Conservation (phyloP, 2,888 invertebrate species). For the Chymomyza fuscimana region DNA sequence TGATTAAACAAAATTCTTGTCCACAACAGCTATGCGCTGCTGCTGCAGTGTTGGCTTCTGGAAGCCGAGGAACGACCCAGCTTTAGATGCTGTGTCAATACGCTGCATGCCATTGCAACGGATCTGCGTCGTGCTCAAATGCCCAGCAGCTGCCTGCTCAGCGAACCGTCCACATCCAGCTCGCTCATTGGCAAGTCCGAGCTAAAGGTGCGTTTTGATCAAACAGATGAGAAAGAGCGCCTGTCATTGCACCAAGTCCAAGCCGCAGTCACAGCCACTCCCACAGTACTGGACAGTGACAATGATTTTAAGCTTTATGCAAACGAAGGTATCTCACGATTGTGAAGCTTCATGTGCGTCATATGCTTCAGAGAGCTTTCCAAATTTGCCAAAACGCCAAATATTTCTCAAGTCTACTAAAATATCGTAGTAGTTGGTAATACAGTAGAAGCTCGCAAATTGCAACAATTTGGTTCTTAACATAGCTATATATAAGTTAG, state of each 20-base stretch:
- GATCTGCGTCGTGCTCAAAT: constrained; percentile 59
- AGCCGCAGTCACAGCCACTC: not conserved
- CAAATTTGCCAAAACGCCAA: not conserved
- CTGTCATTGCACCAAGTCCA: constrained; percentile 28
- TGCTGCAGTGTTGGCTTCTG: constrained; percentile 94
- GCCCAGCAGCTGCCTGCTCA: constrained; percentile 1
- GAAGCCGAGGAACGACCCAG: constrained; percentile 91
- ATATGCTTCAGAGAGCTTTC: not conserved
- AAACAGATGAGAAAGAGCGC: constrained; percentile 23
- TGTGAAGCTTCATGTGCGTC: constrained; percentile 36
- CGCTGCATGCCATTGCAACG: constrained; percentile 64
- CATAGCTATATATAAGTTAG: not conserved
- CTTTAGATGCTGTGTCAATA: constrained; percentile 89
- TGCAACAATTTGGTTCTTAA: not conserved
- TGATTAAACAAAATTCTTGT: constrained; percentile 38
- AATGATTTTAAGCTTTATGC: constrained; percentile 58
- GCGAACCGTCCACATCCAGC: not conserved
- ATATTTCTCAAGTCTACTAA: not conserved
- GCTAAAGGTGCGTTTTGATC: constrained; percentile 55
- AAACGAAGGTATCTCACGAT: constrained; percentile 72
- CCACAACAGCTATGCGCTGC: constrained; percentile 86
- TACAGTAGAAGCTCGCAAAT: not conserved
- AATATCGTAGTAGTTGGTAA: constrained; percentile 5
- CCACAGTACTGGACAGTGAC: constrained; percentile 18
- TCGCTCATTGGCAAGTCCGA: constrained; percentile 30